Evolutionary conservation across 1,140 invertebrate species (phyloP).

Genomic region (Meloidogyne exigua): DNA sequence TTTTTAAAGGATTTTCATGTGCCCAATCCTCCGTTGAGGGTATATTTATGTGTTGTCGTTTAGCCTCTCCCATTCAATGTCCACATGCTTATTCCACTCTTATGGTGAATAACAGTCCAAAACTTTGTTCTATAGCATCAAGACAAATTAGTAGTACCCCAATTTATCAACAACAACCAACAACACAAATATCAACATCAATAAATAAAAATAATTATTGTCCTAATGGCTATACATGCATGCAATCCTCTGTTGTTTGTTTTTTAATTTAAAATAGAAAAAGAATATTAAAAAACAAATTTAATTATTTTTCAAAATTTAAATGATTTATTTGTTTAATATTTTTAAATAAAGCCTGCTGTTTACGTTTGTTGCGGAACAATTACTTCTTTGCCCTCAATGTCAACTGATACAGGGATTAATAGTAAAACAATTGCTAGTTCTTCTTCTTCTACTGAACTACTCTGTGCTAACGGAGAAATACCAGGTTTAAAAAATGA

Average conservation of each 20-base stretch:
- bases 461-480: conserved; percentile 43
- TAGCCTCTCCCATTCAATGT: conserved; percentile 43
- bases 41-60: conserved; percentile 50
- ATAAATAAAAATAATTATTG: conserved; percentile 33
- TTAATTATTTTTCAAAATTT: too few relatives aligned
- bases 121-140: conserved; percentile 32
- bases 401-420: background rate
- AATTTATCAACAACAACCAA: background rate
- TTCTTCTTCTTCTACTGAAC: conserved; percentile 6
- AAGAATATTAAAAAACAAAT: background rate
- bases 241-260: conserved; percentile 38
- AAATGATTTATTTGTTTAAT: too few relatives aligned
- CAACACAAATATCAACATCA: background rate
- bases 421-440: background rate
- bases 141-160: background rate
- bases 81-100: conserved; percentile 36
- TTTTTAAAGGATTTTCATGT: conserved; percentile 40
- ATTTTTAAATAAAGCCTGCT: conserved; percentile 35
- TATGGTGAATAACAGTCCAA: conserved; percentile 47
- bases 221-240: conserved; percentile 37
- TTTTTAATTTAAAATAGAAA: conserved; percentile 10
- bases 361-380: conserved; percentile 55
- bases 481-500: conserved; percentile 26
- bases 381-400: background rate
- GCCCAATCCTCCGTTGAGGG: conserved; percentile 44